phyloP scores from a whole-genome alignment of 53 echinoderm and acorn worm species.

The Arbacia lixula region DNA sequence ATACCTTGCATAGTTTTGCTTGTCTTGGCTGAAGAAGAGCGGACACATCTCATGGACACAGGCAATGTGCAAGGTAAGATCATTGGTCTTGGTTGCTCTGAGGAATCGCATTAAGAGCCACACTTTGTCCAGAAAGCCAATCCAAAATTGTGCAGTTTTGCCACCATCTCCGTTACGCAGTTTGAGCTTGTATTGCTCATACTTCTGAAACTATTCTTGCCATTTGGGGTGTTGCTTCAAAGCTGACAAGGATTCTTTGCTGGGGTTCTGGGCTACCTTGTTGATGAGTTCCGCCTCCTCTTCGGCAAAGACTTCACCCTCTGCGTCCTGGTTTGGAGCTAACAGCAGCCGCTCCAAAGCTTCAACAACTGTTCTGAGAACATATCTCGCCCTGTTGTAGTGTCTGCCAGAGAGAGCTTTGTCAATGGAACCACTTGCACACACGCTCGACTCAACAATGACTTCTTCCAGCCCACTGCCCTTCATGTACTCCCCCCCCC shows the following conservation, averaged over 20 bases:
- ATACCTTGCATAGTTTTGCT: constrained; percentile 60
- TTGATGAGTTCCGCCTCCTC: constrained; percentile 25
- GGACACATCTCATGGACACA: constrained; percentile 52
- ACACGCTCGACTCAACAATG: constrained; percentile 52
- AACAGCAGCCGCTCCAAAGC: constrained; percentile 64
- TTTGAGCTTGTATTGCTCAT: constrained; percentile 45
- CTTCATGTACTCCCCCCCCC: constrained; percentile 46
- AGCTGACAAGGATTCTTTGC: constrained; percentile 48
- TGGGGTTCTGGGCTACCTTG: constrained; percentile 37
- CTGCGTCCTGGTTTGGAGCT: constrained; percentile 10
- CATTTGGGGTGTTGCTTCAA: constrained; percentile 44
- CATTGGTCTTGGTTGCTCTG: constrained; percentile 58
- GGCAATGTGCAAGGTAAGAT: constrained; percentile 42
- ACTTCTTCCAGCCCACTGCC: constrained; percentile 61
- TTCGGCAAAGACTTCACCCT: constrained; percentile 34
- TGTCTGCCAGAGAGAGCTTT: constrained; percentile 60
- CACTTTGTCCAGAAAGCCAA: constrained; percentile 29
- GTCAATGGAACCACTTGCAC: constrained; percentile 64
- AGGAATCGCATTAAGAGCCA: constrained; percentile 40
- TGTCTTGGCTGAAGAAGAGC: constrained; percentile 55
- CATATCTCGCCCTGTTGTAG: constrained; percentile 58
- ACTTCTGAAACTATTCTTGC: constrained; percentile 53
- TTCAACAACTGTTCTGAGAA: constrained; percentile 27
- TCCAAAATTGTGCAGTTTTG: constrained; percentile 54
- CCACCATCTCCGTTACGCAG: constrained; percentile 25